These are phyloP conservation scores for Habroteleia sp. DNA, from an alignment of 2,888 invertebrate species.

Conservation along the genomic window DNA sequence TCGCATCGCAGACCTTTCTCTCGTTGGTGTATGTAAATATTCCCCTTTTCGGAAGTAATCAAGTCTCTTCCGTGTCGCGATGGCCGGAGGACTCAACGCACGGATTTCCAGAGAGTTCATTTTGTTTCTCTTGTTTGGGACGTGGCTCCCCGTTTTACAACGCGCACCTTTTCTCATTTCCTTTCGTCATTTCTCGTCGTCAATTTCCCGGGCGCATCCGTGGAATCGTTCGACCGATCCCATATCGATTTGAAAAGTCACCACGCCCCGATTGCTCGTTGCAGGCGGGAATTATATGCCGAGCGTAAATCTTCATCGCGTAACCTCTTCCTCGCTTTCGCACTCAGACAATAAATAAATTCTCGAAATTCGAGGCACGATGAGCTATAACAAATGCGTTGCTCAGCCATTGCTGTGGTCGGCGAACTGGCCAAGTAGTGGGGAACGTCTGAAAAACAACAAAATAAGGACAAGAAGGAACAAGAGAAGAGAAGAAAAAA, in stretches of 20 bases:
- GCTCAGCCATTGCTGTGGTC: constrained; percentile 35
- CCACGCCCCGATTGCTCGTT: constrained; percentile 56
- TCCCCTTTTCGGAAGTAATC: constrained; percentile 13
- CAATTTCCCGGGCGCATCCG: constrained; percentile 50
- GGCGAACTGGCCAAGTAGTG: constrained; percentile 1
- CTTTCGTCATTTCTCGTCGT: constrained; percentile 34
- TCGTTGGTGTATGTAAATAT: constrained; percentile 15
- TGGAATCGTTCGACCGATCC: constrained; percentile 37
- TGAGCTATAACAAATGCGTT: constrained; percentile 62
- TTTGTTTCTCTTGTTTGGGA: constrained; percentile 18
- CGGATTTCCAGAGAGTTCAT: constrained; percentile 11
- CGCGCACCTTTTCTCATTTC: constrained; percentile 43
- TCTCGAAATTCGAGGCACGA: constrained; percentile 69
- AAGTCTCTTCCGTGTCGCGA: constrained; percentile 7
- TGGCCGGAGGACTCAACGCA: background rate
- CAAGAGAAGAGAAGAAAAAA: constrained; percentile 38
- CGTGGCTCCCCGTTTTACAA: constrained; percentile 23
- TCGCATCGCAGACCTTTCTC: too few species aligned
- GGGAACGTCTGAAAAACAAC: constrained; percentile 30
- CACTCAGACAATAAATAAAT: constrained; percentile 68
- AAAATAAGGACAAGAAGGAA: constrained; percentile 47
- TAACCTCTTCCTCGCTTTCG: constrained; percentile 42
- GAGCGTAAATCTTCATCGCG: constrained; percentile 62
- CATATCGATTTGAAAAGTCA: constrained; percentile 58
- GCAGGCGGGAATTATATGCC: constrained; percentile 46